These are phyloP conservation scores for Oreotragus oreotragus DNA, from an alignment of 2,113 vertebrate genomes.

Conservation along the genomic window DNA sequence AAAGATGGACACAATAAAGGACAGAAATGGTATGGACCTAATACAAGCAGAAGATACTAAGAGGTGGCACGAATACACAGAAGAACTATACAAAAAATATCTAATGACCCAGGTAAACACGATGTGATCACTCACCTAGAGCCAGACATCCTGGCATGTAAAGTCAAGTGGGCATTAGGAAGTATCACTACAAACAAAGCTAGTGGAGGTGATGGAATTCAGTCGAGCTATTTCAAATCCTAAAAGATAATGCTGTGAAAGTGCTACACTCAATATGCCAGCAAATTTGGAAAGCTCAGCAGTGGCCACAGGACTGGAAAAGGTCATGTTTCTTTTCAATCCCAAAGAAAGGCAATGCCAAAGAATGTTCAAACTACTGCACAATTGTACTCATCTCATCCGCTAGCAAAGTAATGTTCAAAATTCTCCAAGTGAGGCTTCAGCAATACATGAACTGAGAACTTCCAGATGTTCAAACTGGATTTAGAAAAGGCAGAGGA, in stretches of 20 bases:
- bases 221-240: background rate
- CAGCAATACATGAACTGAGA: background rate
- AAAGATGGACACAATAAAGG: background rate
- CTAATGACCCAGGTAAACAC: background rate
- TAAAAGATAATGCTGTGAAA: background rate
- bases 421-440: background rate
- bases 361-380: background rate
- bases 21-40: background rate
- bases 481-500: too few relatives aligned
- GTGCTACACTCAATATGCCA: background rate
- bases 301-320: background rate
- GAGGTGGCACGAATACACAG: background rate
- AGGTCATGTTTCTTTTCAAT: background rate
- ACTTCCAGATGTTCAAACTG: too few relatives aligned
- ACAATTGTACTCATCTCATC: background rate
- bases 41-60: background rate
- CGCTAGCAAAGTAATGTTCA: background rate
- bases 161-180: background rate
- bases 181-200: background rate
- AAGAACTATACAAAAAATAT: background rate
- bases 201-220: background rate
- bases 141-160: background rate
- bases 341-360: background rate
- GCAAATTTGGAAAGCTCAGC: background rate
- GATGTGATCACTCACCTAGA: background rate